Base-by-base conservation (phyloP, 2,113 vertebrate species). In the Climacteris rufus region DNA sequence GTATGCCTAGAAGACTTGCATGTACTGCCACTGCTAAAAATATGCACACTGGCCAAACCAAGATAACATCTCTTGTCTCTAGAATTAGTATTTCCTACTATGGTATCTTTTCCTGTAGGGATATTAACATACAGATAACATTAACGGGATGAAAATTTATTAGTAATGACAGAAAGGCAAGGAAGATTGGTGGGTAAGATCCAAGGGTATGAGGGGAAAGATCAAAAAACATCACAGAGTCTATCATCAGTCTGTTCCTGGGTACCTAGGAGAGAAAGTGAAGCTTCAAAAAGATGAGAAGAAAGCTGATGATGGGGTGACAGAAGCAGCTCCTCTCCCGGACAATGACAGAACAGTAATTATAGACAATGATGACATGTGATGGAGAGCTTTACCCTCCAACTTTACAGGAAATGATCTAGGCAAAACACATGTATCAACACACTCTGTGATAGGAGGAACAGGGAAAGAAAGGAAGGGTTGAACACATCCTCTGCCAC, bases 231-330 rank as follows among this genome's bases (percentile, higher is more conserved):
- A 87, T 80, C 69, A 87, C 59, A 83, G 88, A 86, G 50, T 64
- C 83, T 93, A 95, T 90, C 76, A 87, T 92, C 92, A 72, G 37
- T 28, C 21, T 90, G 57, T 87, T 84, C 81, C 49, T 35, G 71
- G 81, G 56, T 88, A 91, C 69, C 68, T 96, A 72, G 52, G 49
- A 78, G 84, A 90, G 90, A 94, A 92, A 92, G 76, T 24, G 79
- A 76, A 83, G 60, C 80, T 64, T 97, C 92, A 96, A 95, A 96
- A 90, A 88, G 86, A 78, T 63, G 88, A 93, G 95, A 95, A 94
- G 85, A 71, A 93, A 94, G 78, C 70, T 50, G 89, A 44, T 35
- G 42, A 42, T 57, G 39, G 70, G 69, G 79, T 87, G 79, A 76
- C 66, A 94, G 61, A 83, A 89, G 72, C 84, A 52, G 87, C 66